Conservation (phyloP, 2,797 vertebrate genomes). For the Jordanella pulchra region DNA sequence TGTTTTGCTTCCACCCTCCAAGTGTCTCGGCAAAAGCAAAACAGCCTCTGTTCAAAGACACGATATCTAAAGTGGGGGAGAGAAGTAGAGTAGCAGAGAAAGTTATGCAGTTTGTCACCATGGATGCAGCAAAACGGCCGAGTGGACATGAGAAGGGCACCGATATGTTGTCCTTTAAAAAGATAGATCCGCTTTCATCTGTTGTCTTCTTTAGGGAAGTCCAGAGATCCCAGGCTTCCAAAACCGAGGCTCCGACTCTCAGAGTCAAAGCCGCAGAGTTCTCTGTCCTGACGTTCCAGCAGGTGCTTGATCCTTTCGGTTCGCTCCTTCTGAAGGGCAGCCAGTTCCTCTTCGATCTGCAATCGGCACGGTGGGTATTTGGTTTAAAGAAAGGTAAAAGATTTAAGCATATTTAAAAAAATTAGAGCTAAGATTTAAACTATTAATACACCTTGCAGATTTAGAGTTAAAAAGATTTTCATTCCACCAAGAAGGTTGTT, state of each 20-base stretch:
- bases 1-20: constrained; percentile 56
- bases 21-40: constrained; percentile 80
- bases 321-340: constrained; percentile 76
- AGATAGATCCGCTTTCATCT: constrained; percentile 89
- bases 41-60: constrained; percentile 82
- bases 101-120: constrained; percentile 77
- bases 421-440: not conserved
- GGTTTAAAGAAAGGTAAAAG: not conserved
- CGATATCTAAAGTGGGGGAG: constrained; percentile 69
- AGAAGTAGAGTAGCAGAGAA: constrained; percentile 67
- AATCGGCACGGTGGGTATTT: not conserved
- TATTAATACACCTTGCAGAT: not conserved
- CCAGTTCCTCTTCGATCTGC: constrained; percentile 79
- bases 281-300: constrained; percentile 78
- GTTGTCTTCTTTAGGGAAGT: constrained; percentile 95
- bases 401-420: not conserved
- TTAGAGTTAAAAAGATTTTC: not conserved
- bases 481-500: not conserved
- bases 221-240: constrained; percentile 91
- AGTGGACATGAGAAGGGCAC: constrained; percentile 87
- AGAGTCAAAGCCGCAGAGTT: constrained; percentile 69
- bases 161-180: constrained; percentile 81
- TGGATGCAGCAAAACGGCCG: constrained; percentile 79
- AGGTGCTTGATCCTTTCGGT: constrained; percentile 76
- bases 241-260: constrained; percentile 85